Evolutionary conservation across 2,113 vertebrate species (phyloP).

Genomic region (Malurus alboscapulatus): DNA sequence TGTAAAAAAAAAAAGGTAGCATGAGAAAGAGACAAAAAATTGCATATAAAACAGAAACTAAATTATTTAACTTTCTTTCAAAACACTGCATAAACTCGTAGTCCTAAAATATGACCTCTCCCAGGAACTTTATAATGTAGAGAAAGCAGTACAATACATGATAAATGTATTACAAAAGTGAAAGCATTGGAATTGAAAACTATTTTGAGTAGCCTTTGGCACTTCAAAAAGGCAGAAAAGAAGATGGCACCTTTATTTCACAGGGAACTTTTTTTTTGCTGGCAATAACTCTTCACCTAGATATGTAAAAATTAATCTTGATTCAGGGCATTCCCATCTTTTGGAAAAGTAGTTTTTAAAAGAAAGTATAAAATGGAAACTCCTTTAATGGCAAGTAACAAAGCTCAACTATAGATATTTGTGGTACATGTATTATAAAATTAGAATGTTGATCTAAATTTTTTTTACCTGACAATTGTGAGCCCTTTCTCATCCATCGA

Average conservation of each 20-base stretch:
- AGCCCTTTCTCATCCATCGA: neutral
- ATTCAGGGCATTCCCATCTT: neutral
- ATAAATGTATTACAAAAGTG: neutral
- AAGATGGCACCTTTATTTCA: neutral
- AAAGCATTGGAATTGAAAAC: neutral
- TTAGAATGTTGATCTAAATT: neutral
- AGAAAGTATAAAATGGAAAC: neutral
- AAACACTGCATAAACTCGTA: neutral
- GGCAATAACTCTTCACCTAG: neutral
- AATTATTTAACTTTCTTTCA: neutral
- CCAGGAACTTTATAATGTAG: neutral
- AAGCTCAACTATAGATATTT: neutral
- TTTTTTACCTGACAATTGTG: neutral
- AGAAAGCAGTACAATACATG: neutral
- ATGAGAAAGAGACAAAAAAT: neutral
- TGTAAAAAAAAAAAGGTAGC: rapidly evolving
- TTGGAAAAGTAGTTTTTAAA: neutral
- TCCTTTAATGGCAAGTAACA: neutral
- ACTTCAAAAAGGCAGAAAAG: neutral
- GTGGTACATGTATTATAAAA: neutral
- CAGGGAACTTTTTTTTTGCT: neutral
- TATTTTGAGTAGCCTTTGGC: neutral
- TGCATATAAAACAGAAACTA: neutral
- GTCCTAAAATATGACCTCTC: neutral
- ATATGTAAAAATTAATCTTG: neutral